Conservation (phyloP, 2,888 invertebrate genomes). For the Ariolimax columbianus region DNA sequence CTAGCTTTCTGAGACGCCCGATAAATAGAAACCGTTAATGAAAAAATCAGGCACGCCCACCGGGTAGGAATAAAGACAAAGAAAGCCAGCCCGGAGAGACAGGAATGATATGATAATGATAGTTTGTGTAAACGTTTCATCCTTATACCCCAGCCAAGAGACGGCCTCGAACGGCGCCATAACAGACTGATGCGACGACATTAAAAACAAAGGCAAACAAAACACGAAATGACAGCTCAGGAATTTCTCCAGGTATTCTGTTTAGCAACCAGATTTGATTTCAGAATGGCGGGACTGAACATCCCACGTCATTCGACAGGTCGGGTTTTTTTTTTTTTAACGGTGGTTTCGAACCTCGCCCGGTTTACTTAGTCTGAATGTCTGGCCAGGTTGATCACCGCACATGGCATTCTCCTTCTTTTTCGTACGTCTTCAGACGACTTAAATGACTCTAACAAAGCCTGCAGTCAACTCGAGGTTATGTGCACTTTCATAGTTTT, state of each 20-base stretch:
- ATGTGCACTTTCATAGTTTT: no score
- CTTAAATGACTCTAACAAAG: no score
- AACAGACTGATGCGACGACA: conserved; percentile 3
- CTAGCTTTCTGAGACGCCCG: no score
- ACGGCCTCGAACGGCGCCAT: background rate
- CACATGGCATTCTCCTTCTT: no score
- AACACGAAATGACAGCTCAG: background rate
- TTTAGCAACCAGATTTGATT: background rate
- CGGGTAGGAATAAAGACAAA: background rate
- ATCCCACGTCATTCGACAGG: background rate
- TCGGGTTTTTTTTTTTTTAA: background rate
- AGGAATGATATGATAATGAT: conserved; percentile 10
- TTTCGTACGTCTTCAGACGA: no score
- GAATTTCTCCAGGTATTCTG: conserved; percentile 24
- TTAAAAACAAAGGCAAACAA: conserved; percentile 12
- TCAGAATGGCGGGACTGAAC: background rate
- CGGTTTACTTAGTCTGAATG: background rate
- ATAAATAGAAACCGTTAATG: background rate
- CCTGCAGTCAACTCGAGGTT: no score
- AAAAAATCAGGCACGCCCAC: background rate
- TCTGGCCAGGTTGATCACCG: no score
- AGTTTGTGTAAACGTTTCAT: background rate
- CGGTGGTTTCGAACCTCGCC: background rate
- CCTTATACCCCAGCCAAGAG: background rate
- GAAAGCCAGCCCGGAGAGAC: background rate